Evolutionary conservation across 2,797 vertebrate species (phyloP).

Genomic region (Neomorphus geoffroyi): DNA sequence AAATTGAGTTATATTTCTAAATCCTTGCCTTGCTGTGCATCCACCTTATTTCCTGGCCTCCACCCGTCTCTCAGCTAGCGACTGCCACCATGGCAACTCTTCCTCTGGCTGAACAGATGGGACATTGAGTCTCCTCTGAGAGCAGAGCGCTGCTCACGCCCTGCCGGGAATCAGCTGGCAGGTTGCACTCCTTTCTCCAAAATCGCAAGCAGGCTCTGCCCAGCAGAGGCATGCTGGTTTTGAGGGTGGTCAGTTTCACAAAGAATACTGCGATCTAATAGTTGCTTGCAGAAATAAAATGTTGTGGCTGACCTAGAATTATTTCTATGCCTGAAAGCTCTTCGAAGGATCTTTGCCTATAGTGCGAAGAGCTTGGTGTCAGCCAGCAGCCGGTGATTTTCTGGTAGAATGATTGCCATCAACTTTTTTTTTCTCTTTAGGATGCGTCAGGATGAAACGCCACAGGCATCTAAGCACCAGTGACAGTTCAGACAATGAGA

Average conservation of each 20-base stretch:
- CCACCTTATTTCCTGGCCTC: constrained; percentile 46
- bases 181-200: neutral
- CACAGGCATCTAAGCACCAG: constrained; percentile 93
- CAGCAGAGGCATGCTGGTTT: neutral
- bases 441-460: constrained; percentile 98
- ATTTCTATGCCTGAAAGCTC: neutral
- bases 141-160: neutral
- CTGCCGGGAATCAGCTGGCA: constrained; percentile 10
- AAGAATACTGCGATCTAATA: neutral
- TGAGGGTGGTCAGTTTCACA: neutral
- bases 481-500: constrained; percentile 98
- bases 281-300: neutral
- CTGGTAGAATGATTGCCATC: constrained; percentile 27
- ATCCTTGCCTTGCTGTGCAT: neutral
- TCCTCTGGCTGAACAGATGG: constrained; percentile 58
- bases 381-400: constrained; percentile 20
- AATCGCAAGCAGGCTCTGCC: neutral
- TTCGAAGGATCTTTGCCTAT: constrained; percentile 31
- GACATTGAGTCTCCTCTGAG: constrained; percentile 16
- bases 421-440: constrained; percentile 73
- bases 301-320: neutral
- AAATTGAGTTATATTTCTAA: neutral
- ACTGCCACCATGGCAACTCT: constrained; percentile 58
- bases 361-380: neutral
- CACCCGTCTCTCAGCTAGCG: constrained; percentile 21